Percentiles rank a stretch among this genome's conserved stretches.
Evolutionary conservation across 1,140 invertebrate genomes (phyloP).

Genomic region (Aphelinus atriplicis): DNA sequence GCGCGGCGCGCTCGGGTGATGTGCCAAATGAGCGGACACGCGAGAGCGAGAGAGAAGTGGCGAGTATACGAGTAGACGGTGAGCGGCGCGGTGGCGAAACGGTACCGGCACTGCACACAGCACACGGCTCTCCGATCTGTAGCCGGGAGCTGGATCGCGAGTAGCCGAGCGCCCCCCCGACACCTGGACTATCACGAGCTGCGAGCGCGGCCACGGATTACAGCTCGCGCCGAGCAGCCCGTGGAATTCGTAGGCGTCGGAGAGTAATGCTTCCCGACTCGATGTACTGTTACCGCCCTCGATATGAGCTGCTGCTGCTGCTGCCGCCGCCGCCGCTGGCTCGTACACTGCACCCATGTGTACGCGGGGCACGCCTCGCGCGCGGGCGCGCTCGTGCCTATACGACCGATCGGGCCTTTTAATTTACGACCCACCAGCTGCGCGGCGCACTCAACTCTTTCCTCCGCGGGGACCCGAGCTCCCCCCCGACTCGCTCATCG

Average conservation of each 20-base stretch:
- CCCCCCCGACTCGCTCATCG: no score
- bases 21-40: no score
- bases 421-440: conserved; percentile 47
- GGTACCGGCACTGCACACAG: neutral
- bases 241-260: conserved; percentile 56
- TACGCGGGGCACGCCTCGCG: no score
- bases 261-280: conserved; percentile 52
- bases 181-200: conserved; percentile 9
- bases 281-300: conserved; percentile 55
- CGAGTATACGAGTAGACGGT: conserved; percentile 19
- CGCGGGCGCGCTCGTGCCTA: no score
- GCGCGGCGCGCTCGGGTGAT: no score
- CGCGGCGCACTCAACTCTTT: neutral
- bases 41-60: no score
- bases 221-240: conserved; percentile 41
- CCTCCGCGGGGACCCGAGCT: no score
- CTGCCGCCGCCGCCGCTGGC: no score
- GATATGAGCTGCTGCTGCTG: conserved; percentile 37
- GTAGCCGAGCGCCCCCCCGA: no score
- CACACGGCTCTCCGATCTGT: neutral
- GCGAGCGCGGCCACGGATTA: conserved; percentile 40
- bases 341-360: no score
- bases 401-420: neutral
- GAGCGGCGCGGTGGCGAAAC: conserved; percentile 1
- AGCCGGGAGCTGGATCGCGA: neutral